A percentile compares a stretch with the other conserved stretches of the same genome.
These are phyloP conservation scores for Myiozetetes cayanensis DNA, from an alignment of 2,113 vertebrate species.

Conservation along the genomic window DNA sequence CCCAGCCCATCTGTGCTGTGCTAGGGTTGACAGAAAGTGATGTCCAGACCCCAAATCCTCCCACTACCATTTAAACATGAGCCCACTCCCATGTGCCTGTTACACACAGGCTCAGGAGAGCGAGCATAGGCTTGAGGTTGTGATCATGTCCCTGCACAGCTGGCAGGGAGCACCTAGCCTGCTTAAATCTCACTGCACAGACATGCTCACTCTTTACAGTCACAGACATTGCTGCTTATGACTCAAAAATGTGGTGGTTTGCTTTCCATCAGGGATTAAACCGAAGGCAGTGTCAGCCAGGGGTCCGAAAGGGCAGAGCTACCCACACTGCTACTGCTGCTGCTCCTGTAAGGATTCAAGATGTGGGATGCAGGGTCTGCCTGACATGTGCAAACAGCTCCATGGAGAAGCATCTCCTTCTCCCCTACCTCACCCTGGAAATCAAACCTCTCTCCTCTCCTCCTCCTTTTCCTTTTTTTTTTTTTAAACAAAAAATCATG, in stretches of 20 bases:
- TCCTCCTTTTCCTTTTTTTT: conserved; percentile 22
- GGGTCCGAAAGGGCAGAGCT: neutral
- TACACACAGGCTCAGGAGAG: neutral
- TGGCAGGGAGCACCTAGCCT: neutral
- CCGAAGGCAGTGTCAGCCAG: neutral
- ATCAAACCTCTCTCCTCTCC: neutral
- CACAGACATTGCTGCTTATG: fast-evolving
- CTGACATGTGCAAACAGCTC: conserved; percentile 7
- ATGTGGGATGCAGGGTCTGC: neutral
- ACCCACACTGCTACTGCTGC: neutral
- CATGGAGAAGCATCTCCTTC: neutral
- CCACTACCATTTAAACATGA: fast-evolving
- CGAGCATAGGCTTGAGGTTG: fast-evolving
- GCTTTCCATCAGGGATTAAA: neutral
- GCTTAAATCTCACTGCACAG: fast-evolving
- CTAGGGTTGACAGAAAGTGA: neutral
- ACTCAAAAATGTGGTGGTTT: fast-evolving
- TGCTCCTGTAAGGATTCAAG: neutral
- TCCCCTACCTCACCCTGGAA: conserved; percentile 25
- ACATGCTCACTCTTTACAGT: neutral
- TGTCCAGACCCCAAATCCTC: neutral
- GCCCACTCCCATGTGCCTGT: neutral
- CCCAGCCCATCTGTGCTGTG: neutral
- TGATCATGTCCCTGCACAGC: neutral
- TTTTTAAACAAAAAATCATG: conserved; percentile 71